Conservation (phyloP, 2,797 vertebrate genomes). For the Meda fulgida region DNA sequence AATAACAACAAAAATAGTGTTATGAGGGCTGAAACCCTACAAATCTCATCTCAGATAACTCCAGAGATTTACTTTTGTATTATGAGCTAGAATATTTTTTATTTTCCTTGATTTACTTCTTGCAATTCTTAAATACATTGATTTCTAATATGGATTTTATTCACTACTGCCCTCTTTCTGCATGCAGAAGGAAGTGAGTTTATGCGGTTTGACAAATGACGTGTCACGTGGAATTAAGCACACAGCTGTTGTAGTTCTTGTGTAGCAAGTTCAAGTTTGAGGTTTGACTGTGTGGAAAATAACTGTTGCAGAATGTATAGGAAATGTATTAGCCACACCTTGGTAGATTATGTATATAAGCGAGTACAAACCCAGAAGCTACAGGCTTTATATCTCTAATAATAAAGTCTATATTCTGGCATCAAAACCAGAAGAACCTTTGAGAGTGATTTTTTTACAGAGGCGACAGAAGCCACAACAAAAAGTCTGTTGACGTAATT, state of each 20-base stretch:
- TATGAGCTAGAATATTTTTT: not conserved
- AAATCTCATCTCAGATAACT: not conserved
- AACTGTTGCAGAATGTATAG: not conserved
- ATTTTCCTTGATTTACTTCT: not conserved
- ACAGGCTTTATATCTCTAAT: not conserved
- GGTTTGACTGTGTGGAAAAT: not conserved
- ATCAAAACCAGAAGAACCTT: not conserved
- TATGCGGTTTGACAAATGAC: not conserved
- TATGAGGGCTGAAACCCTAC: too few relatives aligned
- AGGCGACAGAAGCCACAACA: not conserved
- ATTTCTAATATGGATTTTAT: not conserved
- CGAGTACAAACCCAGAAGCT: too few relatives aligned
- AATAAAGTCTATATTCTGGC: not conserved
- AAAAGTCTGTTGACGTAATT: not conserved
- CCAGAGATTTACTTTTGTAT: not conserved
- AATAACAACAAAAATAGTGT: not conserved
- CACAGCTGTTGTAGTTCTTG: not conserved
- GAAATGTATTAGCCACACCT: not conserved
- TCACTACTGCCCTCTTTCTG: not conserved
- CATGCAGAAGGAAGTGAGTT: slow-evolving; percentile 1
- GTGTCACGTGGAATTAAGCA: not conserved
- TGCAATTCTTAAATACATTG: not conserved
- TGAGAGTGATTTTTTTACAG: not conserved
- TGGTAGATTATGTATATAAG: not conserved
- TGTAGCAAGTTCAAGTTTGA: not conserved